Conservation (phyloP, 1,140 invertebrate genomes). For the Musca domestica region DNA sequence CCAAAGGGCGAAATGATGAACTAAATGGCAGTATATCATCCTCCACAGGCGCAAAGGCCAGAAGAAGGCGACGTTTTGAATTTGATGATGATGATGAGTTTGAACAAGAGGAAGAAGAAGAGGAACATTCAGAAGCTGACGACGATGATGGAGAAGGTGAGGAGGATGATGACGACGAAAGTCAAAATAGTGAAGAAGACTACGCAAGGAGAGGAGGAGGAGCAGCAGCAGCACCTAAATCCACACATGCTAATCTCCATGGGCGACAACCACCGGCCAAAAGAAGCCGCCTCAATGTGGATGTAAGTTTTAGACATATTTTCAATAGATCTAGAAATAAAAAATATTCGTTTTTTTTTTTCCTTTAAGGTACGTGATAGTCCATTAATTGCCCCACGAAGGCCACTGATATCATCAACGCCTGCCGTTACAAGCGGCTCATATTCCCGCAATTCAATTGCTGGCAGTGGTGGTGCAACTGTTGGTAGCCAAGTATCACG, state of each 20-base stretch:
- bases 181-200: conserved; percentile 36
- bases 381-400: conserved; percentile 32
- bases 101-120: conserved; percentile 28
- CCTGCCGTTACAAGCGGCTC: conserved; percentile 15
- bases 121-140: conserved; percentile 15
- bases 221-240: conserved; percentile 22
- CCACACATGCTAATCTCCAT: too few relatives aligned
- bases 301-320: conserved; percentile 18
- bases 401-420: conserved; percentile 23
- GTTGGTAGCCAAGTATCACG: background rate
- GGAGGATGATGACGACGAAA: conserved; percentile 23
- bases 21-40: conserved; percentile 23
- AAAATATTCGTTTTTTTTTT: conserved; percentile 3
- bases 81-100: conserved; percentile 33
- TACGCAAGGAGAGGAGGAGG: too few relatives aligned
- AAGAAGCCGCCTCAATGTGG: conserved; percentile 23
- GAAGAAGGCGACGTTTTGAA: conserved; percentile 39
- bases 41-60: background rate
- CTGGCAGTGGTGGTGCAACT: background rate
- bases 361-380: conserved; percentile 23
- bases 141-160: conserved; percentile 19
- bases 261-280: conserved; percentile 21
- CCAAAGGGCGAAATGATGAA: conserved; percentile 24
- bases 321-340: background rate
- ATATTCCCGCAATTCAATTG: conserved; percentile 4